A percentile compares a stretch with the other conserved stretches of the same genome.
Conservation (phyloP, 2,888 invertebrate genomes). For the Prosapia bicincta region DNA sequence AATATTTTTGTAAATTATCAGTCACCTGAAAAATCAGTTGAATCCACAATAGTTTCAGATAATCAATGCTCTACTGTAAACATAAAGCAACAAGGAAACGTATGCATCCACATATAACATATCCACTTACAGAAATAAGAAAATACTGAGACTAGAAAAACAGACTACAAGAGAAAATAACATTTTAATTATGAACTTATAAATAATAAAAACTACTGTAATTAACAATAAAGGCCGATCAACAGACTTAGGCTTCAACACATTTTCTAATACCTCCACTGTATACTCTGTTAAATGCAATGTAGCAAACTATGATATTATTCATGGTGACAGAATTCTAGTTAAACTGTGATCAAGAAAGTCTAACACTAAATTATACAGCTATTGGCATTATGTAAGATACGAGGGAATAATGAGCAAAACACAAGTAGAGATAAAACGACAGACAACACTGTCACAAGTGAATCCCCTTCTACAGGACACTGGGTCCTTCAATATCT, state of each 20-base stretch:
- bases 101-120: not conserved
- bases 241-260: not conserved
- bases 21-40: too few relatives aligned
- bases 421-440: not conserved
- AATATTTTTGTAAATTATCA: too few relatives aligned
- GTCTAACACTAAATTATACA: not conserved
- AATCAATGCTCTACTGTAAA: too few relatives aligned
- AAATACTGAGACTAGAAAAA: not conserved
- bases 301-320: not conserved
- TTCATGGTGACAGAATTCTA: not conserved
- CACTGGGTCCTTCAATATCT: not conserved
- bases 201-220: not conserved
- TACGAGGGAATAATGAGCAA: not conserved
- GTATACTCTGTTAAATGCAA: not conserved
- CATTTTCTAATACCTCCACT: not conserved
- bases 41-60: too few relatives aligned
- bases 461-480: not conserved
- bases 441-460: not conserved
- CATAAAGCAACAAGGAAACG: not conserved
- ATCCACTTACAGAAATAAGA: not conserved
- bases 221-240: not conserved
- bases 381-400: not conserved
- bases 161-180: not conserved
- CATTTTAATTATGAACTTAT: not conserved
- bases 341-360: not conserved